Evolutionary conservation across 2,888 invertebrate species (phyloP), one percentile per base, ranked within the genome.

Genomic region (Ceraclea dissimilis): DNA sequence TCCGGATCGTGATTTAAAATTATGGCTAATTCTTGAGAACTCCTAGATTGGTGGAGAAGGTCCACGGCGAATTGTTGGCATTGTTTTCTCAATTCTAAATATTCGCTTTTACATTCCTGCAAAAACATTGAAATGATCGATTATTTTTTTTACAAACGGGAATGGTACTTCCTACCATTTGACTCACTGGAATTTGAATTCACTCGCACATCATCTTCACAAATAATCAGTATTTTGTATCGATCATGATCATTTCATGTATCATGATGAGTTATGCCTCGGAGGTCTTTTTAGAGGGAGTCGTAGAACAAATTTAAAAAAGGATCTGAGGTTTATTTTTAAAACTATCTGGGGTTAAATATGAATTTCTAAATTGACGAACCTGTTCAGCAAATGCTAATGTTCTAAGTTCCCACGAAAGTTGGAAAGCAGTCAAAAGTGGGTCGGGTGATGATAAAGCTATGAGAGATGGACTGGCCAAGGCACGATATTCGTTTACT

Each of bases 361-460:
- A n/a, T n/a, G n/a, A n/a, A n/a, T n/a, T n/a, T n/a, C n/a, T n/a
- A n/a, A n/a, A n/a, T n/a, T n/a, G n/a, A 26, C 26, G 26, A 26
- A 46, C 78, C 69, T 91, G 92, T 70, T 94, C 98, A 52, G 95
- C 85, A 66, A 90, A 86, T 2, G 93, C 91, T 63, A 98, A 79
- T 66, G 90, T 86, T 62, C 92, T 79, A 21, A 98, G 76, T 67
- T 98, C 97, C 93, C 94, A 96, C 55, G 94, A 93, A 49, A 97
- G 76, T 70, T 96, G 90, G 69, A 97, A 97, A 16, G 97, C 92
- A 0, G 95, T 95, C 63, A 95, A 77, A 54, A 97, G 83, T 1
- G 96, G 97, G 74, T 97, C 97, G 57, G 84, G 86, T 8, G 93
- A 93, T 31, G 93, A 94, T 33, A 96, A 75, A 0, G 94, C 93